Evolutionary conservation across 2,113 vertebrate genomes (phyloP).

Genomic region (Burhinus oedicnemus): DNA sequence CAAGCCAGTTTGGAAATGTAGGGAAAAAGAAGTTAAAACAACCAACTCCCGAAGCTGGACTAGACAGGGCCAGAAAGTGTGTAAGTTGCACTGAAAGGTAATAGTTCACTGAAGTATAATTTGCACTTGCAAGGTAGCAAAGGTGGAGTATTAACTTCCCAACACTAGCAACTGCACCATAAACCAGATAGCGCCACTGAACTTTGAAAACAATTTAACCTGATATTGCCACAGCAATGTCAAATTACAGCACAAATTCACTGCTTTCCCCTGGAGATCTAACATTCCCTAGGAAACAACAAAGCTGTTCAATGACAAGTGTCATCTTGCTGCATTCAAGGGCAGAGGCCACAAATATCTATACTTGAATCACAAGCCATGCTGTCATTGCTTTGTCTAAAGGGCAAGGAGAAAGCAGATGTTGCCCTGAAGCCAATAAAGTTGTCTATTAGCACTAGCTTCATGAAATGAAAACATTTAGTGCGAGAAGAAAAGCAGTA

Average conservation of each 20-base stretch:
- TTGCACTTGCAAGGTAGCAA: neutral
- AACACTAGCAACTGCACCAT: neutral
- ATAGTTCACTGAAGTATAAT: neutral
- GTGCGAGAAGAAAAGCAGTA: neutral
- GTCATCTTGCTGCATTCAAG: neutral
- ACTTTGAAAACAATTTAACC: neutral
- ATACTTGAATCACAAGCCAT: neutral
- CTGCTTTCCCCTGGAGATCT: neutral
- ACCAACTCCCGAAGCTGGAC: neutral
- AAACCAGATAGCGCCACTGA: neutral
- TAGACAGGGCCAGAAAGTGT: fast-evolving
- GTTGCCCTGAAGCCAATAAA: neutral
- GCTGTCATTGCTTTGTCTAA: neutral
- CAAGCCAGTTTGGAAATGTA: fast-evolving
- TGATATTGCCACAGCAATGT: neutral
- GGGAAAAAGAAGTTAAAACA: neutral
- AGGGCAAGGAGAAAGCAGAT: neutral
- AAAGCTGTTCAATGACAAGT: neutral
- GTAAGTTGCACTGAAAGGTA: neutral
- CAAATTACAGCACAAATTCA: neutral
- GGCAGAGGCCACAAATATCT: neutral
- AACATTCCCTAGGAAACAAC: neutral
- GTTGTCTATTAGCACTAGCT: neutral
- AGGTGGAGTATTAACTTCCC: neutral
- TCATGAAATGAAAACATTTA: neutral